phyloP scores from a whole-genome alignment of 2,797 vertebrate genomes.

The Cirrhinus mrigala region DNA sequence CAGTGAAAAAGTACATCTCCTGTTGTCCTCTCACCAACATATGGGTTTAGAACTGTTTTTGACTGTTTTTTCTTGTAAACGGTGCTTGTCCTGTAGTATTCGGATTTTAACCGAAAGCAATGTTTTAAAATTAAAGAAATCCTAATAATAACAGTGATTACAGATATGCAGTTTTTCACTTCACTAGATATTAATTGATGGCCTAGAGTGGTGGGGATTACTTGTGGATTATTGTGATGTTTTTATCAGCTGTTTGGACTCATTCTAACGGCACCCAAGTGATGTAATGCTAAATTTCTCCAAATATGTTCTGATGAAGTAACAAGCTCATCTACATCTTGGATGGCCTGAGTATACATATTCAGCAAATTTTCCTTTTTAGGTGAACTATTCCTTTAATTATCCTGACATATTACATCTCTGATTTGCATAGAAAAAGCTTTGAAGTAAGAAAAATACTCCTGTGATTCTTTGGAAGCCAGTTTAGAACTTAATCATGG shows the following conservation, averaged over 20 bases:
- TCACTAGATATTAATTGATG: neutral
- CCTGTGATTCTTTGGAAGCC: neutral
- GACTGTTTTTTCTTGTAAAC: neutral
- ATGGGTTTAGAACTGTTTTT: neutral
- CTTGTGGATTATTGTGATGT: neutral
- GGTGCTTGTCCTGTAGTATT: neutral
- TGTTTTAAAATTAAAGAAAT: neutral
- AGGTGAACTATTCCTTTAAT: slow-evolving; percentile 3
- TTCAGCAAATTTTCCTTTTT: neutral
- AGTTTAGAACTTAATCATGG: neutral
- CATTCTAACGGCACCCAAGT: neutral
- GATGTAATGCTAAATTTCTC: neutral
- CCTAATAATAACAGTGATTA: neutral
- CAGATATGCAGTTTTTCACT: neutral
- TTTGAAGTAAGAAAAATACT: neutral
- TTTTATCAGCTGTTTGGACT: neutral
- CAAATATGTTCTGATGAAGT: neutral
- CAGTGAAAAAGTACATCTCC: neutral
- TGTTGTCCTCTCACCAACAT: neutral
- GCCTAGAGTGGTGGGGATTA: neutral
- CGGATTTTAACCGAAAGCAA: neutral
- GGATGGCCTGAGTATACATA: neutral
- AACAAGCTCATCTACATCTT: neutral
- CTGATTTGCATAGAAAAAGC: neutral
- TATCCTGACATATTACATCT: neutral